Conservation (phyloP, 1,140 invertebrate species). For the Teleogryllus occipitalis region DNA sequence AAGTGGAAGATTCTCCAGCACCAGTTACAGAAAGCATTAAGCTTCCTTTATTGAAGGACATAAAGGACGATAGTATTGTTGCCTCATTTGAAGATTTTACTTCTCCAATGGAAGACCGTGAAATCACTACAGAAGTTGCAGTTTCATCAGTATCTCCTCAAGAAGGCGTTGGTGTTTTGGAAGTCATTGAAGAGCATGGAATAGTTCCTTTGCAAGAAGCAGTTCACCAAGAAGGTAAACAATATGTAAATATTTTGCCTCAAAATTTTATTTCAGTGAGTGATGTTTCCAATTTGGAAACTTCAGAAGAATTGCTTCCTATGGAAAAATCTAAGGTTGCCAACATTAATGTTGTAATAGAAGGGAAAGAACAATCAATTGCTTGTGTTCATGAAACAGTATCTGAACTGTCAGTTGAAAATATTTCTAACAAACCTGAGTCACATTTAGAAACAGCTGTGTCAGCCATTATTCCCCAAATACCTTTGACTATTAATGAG, state of each 20-base stretch:
- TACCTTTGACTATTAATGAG: constrained; percentile 16
- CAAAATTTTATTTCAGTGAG: constrained; percentile 26
- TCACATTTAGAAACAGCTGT: constrained; percentile 26
- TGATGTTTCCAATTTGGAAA: constrained; percentile 25
- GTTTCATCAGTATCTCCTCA: not conserved
- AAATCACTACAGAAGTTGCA: not conserved
- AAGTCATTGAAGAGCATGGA: constrained; percentile 16
- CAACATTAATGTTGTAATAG: constrained; percentile 22
- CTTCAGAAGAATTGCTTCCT: constrained; percentile 21
- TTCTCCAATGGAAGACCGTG: no score
- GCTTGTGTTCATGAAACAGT: constrained; percentile 7
- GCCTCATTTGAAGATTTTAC: no score
- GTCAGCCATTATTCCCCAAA: constrained; percentile 21
- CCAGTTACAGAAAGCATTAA: not conserved
- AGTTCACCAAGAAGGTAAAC: not conserved
- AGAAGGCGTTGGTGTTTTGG: not conserved
- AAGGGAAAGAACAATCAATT: constrained; percentile 10
- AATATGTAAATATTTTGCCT: constrained; percentile 10
- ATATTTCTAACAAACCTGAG: not conserved
- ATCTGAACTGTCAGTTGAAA: not conserved
- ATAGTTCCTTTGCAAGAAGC: not conserved
- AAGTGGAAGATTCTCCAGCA: constrained; percentile 20
- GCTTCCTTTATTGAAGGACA: no score
- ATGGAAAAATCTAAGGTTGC: constrained; percentile 30
- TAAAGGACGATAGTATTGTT: no score